These are phyloP conservation scores for Himalopsyche kuldschensis DNA, from an alignment of 2,888 invertebrate species.

Conservation along the genomic window DNA sequence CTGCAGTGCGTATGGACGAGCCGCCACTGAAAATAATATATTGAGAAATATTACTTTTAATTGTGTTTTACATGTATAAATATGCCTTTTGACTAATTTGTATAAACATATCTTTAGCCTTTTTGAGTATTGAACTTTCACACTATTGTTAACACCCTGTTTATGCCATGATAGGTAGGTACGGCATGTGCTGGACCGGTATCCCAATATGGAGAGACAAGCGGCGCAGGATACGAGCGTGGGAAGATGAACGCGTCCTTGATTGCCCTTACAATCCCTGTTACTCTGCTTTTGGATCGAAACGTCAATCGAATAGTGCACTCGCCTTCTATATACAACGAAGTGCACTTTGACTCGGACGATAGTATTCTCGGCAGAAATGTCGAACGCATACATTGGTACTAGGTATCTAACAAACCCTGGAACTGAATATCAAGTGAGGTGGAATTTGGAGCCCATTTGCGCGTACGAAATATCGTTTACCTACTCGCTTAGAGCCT, in stretches of 20 bases:
- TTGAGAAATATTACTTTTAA: too few species aligned
- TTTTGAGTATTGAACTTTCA: too few species aligned
- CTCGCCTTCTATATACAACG: neutral
- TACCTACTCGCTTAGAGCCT: too few species aligned
- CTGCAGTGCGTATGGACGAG: too few species aligned
- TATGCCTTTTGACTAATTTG: too few species aligned
- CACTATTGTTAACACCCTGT: neutral
- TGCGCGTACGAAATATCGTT: too few species aligned
- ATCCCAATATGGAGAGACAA: slow-evolving; percentile 28
- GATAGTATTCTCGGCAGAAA: neutral
- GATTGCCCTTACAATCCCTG: slow-evolving; percentile 7
- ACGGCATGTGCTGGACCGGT: slow-evolving; percentile 3
- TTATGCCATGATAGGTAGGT: neutral
- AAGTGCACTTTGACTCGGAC: neutral
- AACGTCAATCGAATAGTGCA: slow-evolving; percentile 8
- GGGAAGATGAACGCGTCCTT: slow-evolving; percentile 32
- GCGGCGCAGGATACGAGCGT: slow-evolving; percentile 23
- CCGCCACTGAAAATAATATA: too few species aligned
- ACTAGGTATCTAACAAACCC: neutral
- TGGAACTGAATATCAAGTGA: neutral
- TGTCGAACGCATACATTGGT: neutral
- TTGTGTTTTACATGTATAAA: too few species aligned
- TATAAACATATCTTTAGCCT: too few species aligned
- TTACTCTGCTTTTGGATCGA: slow-evolving; percentile 8
- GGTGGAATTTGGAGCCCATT: too few species aligned